Evolutionary conservation across 2,113 vertebrate genomes (phyloP), one percentile per base, ranked within the genome.

Genomic region (Xyrauchen texanus): DNA sequence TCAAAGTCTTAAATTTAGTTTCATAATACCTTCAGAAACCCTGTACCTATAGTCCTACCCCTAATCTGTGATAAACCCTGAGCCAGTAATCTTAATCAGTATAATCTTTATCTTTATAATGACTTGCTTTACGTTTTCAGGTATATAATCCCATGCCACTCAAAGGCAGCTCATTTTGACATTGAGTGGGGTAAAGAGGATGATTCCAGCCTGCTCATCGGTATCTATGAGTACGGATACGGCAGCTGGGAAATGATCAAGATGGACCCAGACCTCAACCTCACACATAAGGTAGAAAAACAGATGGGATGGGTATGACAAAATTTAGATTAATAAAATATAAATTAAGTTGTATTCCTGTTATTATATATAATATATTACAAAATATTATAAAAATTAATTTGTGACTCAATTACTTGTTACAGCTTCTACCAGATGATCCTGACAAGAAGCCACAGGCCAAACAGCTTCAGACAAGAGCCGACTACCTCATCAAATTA

Each of bases 201-300:
- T 73, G 98, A 99, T 85, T 98, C 97, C 47, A 99, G 98, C 84
- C 88, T 99, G 71, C 93, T 99, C 77, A 95, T 99, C 86, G 98
- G 98, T 0, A 99, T 99, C 85, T 99, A 99, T 34, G 98, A 99
- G 84, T 99, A 99, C 61, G 98, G 98, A 0, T 99, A 99, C 68
- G 98, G 98, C 79, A 99, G 97, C 91, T 99, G 98, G 98, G 98
- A 99, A 91, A 99, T 99, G 97, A 98, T 99, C 85, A 99, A 99
- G 91, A 99, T 99, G 98, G 97, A 99, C 83, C 98, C 98, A 6
- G 98, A 99, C 88, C 96, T 99, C 79, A 99, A 96, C 84, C 94
- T 99, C 79, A 99, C 98, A 81, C 96, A 98, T 77, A 99, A 99
- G 95, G 98, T 98, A 90, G 21, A 34, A 34, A 34, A 34, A 34